phyloP scores from a whole-genome alignment of 64 coral and sea anemone species.

The Montipora foliosa region DNA sequence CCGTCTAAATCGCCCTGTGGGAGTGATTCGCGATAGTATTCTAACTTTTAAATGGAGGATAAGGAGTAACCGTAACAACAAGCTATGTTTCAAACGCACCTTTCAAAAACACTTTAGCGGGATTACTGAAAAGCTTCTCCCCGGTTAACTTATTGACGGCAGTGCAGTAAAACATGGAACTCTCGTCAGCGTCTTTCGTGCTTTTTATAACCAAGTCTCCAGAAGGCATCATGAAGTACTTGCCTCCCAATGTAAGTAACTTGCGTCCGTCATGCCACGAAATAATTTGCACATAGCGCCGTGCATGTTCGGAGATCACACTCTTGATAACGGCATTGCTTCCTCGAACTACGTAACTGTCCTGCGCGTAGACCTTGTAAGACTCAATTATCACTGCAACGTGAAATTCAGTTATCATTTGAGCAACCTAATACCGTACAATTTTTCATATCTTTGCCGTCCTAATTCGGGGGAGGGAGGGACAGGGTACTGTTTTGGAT shows the following conservation, averaged over 20 bases:
- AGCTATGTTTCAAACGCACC: constrained; percentile 11
- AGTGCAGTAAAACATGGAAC: constrained; percentile 72
- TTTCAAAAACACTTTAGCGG: constrained; percentile 71
- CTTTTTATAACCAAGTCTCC: constrained; percentile 90
- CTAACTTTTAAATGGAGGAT: neutral
- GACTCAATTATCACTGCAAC: constrained; percentile 72
- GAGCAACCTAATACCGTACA: no score
- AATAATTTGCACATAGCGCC: constrained; percentile 67
- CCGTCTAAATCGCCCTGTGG: no score
- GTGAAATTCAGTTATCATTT: neutral
- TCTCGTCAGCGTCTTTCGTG: constrained; percentile 41
- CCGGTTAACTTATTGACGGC: constrained; percentile 77
- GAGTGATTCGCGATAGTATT: no score
- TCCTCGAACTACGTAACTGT: constrained; percentile 63
- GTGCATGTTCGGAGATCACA: constrained; percentile 59
- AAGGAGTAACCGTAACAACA: neutral
- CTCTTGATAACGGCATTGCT: constrained; percentile 85
- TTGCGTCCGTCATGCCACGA: constrained; percentile 75
- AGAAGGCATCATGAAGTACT: constrained; percentile 83
- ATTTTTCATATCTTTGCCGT: no score
- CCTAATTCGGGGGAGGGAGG: no score
- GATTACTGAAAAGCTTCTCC: constrained; percentile 77
- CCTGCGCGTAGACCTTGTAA: constrained; percentile 74
- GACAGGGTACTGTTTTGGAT: no score
- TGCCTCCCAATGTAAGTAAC: constrained; percentile 69